Evolutionary conservation across 2,888 invertebrate species (phyloP), one percentile per base, ranked within the genome.

Genomic region (Eupelmus urozonus): DNA sequence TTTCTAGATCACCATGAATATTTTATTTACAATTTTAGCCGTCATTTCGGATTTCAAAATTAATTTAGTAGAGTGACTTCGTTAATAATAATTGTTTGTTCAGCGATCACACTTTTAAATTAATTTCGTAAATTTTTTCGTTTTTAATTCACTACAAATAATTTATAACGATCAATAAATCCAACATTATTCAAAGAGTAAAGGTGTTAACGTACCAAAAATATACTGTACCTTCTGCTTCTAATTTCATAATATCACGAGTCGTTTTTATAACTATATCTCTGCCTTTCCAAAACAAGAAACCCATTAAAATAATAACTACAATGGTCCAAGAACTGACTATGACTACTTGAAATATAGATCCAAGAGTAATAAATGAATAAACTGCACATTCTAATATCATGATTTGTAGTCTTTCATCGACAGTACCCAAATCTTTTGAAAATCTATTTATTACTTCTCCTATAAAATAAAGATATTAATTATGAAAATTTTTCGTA

Each of bases 341-440:
- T 49, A 94, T 92, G 3, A 94, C 92, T 16, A 95, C 93, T 91
- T 95, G 94, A 25, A 92, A 89, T 65, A 96, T 89, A 80, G 95
- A 94, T 81, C 95, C 95, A 34, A 92, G 75, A 92, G 93, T 93
- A 67, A 95, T 93, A 90, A 95, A 91, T 83, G 93, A 92, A 79
- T 95, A 93, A 85, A 92, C 92, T 75, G 93, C 90, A 82, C 93
- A 91, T 86, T 94, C 94, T 57, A 94, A 89, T 85, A 93, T 92
- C 85, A 93, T 92, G 80, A 91, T 90, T 0, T 95, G 95, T 69
- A 96, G 88, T 20, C 93, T 90, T 88, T 96, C 95, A 85, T 96
- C 95, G 51, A 96, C 93, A 1, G 94, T 91, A 0, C 96, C 96
- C 90, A 96, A 93, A 86, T 96, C 96, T 87, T 96, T 96, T 0